Base-by-base conservation (phyloP, 1,140 invertebrate genomes). In the Diorhabda carinulata region DNA sequence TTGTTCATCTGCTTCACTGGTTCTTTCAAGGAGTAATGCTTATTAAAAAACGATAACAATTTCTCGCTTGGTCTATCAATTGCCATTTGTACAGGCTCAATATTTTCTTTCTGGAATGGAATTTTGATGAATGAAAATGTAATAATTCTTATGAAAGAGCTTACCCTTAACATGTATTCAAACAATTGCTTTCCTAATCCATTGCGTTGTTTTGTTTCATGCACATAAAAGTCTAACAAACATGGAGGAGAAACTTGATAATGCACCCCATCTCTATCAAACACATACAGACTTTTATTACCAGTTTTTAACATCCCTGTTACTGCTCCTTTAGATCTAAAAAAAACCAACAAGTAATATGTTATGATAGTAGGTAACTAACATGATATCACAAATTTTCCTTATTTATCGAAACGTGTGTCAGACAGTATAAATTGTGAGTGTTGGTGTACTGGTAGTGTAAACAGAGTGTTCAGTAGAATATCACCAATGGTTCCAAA, bases 21-120 rank as follows among this genome's bases (percentile, higher is more conserved):
- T 61, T 85, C 84, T 43, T 82, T 81, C 4, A 96, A 83, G 58
- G 84, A 84, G 77, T 96, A 97, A 81, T 97, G 91, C 80, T 95
- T 96, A 7, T 84, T 82, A 1, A 98, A 81, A 80, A 98, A 98
- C 25, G 86, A 86, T 56, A 94, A 82, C 73, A 97, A 91, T 79
- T 96, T 97, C 43, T 89, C 86, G 0, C 94, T 96, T 0, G 96
- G 96, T 64, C 92, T 86, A 81, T 98, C 95, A 71, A 98, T 92
- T 0, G 95, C 94, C 67, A 97, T 82, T 79, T 94, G 88, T 0
- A 87, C 80, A 0, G 92, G 88, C 42, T 81, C 80, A 10, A 90
- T 83, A 70, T 89, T 85, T 81, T 92, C 88, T 69, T 90, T 86
- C 90, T 92, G 78, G 3, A 59, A 41, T 59, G 5, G 5, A 10